phyloP scores from a whole-genome alignment of 2,888 invertebrate species.

The Tribolium freemani region DNA sequence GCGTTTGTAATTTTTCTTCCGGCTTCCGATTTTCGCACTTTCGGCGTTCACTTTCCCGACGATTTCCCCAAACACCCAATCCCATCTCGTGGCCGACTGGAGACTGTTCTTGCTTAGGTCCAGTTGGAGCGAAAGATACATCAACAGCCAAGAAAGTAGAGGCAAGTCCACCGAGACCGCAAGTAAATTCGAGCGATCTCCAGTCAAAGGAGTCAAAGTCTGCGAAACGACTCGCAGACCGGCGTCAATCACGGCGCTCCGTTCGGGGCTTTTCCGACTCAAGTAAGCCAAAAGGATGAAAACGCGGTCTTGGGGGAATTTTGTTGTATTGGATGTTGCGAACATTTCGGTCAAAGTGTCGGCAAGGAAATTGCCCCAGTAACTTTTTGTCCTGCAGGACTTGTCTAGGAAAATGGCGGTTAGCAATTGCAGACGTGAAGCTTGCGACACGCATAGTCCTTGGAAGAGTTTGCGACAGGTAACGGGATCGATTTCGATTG shows the following conservation, averaged over 20 bases:
- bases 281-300: conserved; percentile 90
- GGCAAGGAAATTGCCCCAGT: conserved; percentile 94
- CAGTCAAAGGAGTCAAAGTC: conserved; percentile 70
- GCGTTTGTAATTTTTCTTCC: conserved; percentile 80
- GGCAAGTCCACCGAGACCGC: conserved; percentile 76
- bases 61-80: conserved; percentile 88
- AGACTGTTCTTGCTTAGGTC: conserved; percentile 65
- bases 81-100: conserved; percentile 78
- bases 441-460: conserved; percentile 82
- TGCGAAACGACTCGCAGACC: conserved; percentile 74
- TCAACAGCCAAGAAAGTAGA: conserved; percentile 81
- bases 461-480: conserved; percentile 78
- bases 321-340: conserved; percentile 81
- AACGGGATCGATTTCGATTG: conserved; percentile 62
- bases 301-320: conserved; percentile 90
- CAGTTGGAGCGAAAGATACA: conserved; percentile 82
- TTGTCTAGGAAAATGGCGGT: conserved; percentile 85
- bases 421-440: conserved; percentile 83
- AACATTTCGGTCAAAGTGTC: conserved; percentile 85
- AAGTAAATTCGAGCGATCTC: conserved; percentile 65
- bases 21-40: conserved; percentile 67
- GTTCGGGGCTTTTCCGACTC: conserved; percentile 82
- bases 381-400: conserved; percentile 64
- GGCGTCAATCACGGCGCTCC: conserved; percentile 76
- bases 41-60: conserved; percentile 70